phyloP scores from a whole-genome alignment of 2,888 invertebrate species.

The Stramonita haemastoma region DNA sequence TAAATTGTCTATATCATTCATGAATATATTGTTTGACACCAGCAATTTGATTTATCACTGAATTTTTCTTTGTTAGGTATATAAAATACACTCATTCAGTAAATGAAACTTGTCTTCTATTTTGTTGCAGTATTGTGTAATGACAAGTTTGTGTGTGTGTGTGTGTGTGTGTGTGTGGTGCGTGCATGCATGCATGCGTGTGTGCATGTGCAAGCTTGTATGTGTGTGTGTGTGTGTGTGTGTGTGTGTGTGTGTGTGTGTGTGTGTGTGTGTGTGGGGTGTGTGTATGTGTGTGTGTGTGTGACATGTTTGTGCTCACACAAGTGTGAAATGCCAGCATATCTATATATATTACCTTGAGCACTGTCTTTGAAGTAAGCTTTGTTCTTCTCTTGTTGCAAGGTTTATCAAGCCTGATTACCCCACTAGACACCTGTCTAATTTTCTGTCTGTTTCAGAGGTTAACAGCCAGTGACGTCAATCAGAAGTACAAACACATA shows the following conservation, averaged over 20 bases:
- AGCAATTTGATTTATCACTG: too few relatives aligned
- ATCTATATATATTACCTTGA: background rate
- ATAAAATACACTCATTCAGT: too few relatives aligned
- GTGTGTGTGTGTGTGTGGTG: too few relatives aligned
- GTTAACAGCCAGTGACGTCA: background rate
- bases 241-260: too few relatives aligned
- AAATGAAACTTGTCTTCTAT: too few relatives aligned
- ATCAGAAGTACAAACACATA: conserved; percentile 8
- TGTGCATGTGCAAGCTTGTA: background rate
- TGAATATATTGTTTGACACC: too few relatives aligned
- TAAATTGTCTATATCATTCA: too few relatives aligned
- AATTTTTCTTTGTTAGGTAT: too few relatives aligned
- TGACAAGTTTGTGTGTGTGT: too few relatives aligned
- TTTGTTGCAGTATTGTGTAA: too few relatives aligned
- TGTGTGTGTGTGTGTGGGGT: background rate
- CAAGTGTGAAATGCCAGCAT: background rate
- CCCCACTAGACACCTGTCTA: too few relatives aligned
- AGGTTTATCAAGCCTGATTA: background rate
- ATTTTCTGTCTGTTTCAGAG: conserved; percentile 14
- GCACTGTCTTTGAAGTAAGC: background rate
- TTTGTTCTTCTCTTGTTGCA: background rate
- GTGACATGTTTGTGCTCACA: background rate
- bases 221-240: background rate
- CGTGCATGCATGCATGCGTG: too few relatives aligned
- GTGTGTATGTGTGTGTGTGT: conserved; percentile 8